Conservation (phyloP, 2,113 vertebrate species). For the Upupa epops region DNA sequence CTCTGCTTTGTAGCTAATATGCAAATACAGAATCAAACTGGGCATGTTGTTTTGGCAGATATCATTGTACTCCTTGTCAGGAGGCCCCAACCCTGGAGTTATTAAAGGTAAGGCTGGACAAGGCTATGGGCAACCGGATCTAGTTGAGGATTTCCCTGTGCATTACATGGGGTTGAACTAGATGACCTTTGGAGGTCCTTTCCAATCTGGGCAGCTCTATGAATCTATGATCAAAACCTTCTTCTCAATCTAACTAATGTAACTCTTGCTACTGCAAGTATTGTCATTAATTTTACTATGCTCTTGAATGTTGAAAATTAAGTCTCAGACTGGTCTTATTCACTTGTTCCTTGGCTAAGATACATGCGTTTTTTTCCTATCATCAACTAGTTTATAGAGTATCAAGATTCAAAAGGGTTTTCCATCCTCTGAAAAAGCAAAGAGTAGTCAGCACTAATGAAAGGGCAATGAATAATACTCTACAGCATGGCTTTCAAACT, state of each 20-base stretch:
- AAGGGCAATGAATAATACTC: constrained; percentile 37
- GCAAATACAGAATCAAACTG: not conserved
- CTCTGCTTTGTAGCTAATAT: not conserved
- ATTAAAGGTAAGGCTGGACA: too few species aligned
- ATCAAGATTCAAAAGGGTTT: constrained; percentile 24
- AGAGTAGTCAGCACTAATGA: constrained; percentile 13
- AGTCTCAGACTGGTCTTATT: not conserved
- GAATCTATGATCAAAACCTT: not conserved
- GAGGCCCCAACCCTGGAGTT: not conserved
- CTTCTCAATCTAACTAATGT: not conserved
- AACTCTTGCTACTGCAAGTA: not conserved
- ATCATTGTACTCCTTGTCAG: not conserved
- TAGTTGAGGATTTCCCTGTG: too few species aligned
- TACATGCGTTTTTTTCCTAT: not conserved
- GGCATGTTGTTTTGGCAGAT: not conserved
- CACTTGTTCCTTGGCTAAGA: not conserved
- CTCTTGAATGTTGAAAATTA: not conserved
- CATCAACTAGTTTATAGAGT: not conserved
- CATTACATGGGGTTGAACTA: too few species aligned
- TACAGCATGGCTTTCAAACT: constrained; percentile 38
- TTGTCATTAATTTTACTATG: not conserved
- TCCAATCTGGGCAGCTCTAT: too few species aligned
- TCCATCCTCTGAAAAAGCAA: not conserved
- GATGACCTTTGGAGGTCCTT: too few species aligned
- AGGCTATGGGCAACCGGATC: too few species aligned